Evolutionary conservation across 1,140 invertebrate species (phyloP).

Genomic region (Cepaea nemoralis): DNA sequence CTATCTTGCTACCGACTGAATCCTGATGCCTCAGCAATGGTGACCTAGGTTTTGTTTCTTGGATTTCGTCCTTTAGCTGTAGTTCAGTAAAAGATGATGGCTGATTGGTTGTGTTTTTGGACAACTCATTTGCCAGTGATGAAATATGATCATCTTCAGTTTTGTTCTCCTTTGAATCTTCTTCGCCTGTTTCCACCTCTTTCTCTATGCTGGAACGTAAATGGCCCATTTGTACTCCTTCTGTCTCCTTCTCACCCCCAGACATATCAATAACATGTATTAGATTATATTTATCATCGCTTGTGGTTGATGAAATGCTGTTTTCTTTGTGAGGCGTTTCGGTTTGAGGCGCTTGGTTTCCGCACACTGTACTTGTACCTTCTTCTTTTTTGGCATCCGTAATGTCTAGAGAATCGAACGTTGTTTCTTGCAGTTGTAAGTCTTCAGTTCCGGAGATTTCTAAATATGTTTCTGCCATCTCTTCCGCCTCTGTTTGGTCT

Average conservation of each 20-base stretch:
- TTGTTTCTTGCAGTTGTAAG: neutral
- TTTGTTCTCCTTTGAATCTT: neutral
- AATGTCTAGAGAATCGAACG: neutral
- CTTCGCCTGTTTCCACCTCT: neutral
- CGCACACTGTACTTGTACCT: neutral
- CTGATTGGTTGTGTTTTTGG: neutral
- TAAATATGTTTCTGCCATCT: too few species aligned
- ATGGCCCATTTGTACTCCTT: neutral
- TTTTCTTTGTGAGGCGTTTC: neutral
- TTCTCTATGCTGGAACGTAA: neutral
- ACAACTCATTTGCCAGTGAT: neutral
- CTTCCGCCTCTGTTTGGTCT: too few species aligned
- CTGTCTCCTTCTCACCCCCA: neutral
- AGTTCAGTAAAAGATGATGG: neutral
- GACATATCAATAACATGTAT: neutral
- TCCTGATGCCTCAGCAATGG: neutral
- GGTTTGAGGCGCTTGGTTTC: neutral
- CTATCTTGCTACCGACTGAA: neutral
- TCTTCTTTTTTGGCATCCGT: neutral
- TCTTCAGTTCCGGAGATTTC: neutral
- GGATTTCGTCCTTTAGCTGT: neutral
- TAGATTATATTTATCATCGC: neutral
- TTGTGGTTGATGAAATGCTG: neutral
- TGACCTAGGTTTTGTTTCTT: neutral
- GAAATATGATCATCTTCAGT: neutral